phyloP scores from a whole-genome alignment of 2,797 vertebrate genomes.

The Mormyrus hasselquistii region DNA sequence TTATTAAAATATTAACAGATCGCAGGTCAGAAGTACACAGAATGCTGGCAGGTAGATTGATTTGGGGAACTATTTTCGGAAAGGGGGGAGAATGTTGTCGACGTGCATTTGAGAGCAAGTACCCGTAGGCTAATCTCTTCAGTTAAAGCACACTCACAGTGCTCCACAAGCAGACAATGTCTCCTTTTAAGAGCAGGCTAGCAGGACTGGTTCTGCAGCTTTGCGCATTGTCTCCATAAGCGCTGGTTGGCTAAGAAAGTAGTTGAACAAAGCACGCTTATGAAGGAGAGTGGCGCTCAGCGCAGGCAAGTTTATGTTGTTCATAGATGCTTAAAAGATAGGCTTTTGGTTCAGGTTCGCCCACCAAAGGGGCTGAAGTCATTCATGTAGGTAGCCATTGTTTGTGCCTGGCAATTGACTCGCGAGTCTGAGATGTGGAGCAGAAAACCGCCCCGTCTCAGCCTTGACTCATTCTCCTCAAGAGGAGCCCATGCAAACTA shows the following conservation, averaged over 20 bases:
- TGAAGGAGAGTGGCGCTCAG: conserved; percentile 14
- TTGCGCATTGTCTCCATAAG: conserved; percentile 49
- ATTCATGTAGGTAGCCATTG: conserved; percentile 24
- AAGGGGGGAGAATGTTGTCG: conserved; percentile 24
- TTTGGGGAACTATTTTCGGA: background rate
- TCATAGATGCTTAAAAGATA: conserved; percentile 50
- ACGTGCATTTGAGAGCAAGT: conserved; percentile 12
- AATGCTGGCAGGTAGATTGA: background rate
- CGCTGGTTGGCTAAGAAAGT: conserved; percentile 35
- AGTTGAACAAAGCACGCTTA: conserved; percentile 51
- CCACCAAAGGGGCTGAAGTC: conserved; percentile 23
- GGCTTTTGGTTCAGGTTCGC: conserved; percentile 36
- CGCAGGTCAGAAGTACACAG: background rate
- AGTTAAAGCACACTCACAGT: conserved; percentile 39
- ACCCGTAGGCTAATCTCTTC: conserved; percentile 32
- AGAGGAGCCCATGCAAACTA: background rate
- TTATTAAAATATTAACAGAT: background rate
- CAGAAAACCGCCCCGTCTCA: background rate
- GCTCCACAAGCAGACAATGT: conserved; percentile 54
- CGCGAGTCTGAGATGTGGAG: background rate
- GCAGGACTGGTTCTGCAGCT: conserved; percentile 62
- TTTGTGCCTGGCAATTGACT: conserved; percentile 11
- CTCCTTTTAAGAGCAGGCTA: conserved; percentile 41
- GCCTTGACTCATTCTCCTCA: background rate
- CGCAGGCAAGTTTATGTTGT: conserved; percentile 44